Base-by-base conservation (phyloP, 2,888 invertebrate genomes). In the Melieria omissa region DNA sequence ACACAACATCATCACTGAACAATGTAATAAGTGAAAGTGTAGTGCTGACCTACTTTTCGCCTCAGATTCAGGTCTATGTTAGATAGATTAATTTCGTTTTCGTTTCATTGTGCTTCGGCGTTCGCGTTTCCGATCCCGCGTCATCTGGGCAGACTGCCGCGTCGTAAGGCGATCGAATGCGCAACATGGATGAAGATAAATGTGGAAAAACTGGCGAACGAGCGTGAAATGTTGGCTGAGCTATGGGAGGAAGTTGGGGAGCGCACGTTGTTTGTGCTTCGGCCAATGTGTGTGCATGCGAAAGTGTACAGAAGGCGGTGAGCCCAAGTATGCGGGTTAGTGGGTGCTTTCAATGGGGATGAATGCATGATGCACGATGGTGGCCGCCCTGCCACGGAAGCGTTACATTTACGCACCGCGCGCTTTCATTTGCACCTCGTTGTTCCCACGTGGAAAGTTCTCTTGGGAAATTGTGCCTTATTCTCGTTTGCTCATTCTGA, bases 1-100 rank as follows among this genome's bases (percentile, higher is more conserved):
- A 12, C 47, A 45, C 61, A 65, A 44, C 65, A 65, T 64, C 80
- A 78, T 77, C 80, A 80, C 81, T 84, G 82, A 84, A 90, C 92
- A 91, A 91, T 92, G 92, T 92, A 92, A 93, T 92, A 92, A 93
- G 93, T 93, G 93, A 93, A 93, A 93, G 93, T 93, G 92, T 93
- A 90, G 90, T 90, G 90, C 63, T 74, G 94, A 94, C 94, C 94
- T 92, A 94, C 94, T 94, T 95, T 93, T 92, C 67, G 68, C 65
- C 78, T 79, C 90, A 91, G 92, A 94, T 94, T 93, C 93, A 94
- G 94, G 94, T 94, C 94, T 94, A 94, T 94, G 94, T 94, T 93
- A 92, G 91, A 87, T 82, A 84, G 83, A 84, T 84, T 84, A 83
- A 82, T 81, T 82, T 82, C 80, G 82, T 81, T 84, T 83, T 83